phyloP scores from a whole-genome alignment of 2,888 invertebrate genomes.

The Oxycera nigricornis region DNA sequence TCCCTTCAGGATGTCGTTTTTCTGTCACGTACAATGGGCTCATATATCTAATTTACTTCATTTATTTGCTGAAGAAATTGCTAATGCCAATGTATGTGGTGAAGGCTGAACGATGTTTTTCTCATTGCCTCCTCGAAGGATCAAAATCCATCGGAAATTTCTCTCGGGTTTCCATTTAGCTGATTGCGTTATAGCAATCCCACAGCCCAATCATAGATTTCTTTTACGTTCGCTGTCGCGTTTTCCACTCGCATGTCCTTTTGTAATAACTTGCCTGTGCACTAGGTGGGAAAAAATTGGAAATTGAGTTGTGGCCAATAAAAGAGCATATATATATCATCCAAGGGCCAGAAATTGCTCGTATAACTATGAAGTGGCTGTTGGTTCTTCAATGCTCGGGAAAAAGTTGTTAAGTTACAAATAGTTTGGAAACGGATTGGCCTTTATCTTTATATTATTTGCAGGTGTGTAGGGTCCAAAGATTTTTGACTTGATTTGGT shows the following conservation, averaged over 20 bases:
- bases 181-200: constrained; percentile 45
- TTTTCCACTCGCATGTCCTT: background rate
- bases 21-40: constrained; percentile 45
- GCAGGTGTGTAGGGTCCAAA: too few relatives aligned
- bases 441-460: background rate
- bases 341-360: constrained; percentile 42
- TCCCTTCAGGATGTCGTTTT: constrained; percentile 32
- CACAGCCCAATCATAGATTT: constrained; percentile 6
- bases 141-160: constrained; percentile 27
- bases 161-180: constrained; percentile 31
- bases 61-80: constrained; percentile 43
- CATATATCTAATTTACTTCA: constrained; percentile 46
- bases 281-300: constrained; percentile 44
- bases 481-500: background rate
- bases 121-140: background rate
- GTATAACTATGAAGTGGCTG: constrained; percentile 37
- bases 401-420: constrained; percentile 41
- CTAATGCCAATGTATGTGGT: constrained; percentile 40
- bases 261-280: background rate
- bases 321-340: constrained; percentile 39
- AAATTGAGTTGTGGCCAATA: constrained; percentile 46
- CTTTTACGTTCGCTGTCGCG: background rate
- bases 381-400: constrained; percentile 30
- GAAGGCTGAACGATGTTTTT: constrained; percentile 2
- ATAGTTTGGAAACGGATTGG: constrained; percentile 40